A percentile compares a stretch with the other conserved stretches of the same genome.
phyloP scores from a whole-genome alignment of 2,888 invertebrate species.

The Norana najaformis region DNA sequence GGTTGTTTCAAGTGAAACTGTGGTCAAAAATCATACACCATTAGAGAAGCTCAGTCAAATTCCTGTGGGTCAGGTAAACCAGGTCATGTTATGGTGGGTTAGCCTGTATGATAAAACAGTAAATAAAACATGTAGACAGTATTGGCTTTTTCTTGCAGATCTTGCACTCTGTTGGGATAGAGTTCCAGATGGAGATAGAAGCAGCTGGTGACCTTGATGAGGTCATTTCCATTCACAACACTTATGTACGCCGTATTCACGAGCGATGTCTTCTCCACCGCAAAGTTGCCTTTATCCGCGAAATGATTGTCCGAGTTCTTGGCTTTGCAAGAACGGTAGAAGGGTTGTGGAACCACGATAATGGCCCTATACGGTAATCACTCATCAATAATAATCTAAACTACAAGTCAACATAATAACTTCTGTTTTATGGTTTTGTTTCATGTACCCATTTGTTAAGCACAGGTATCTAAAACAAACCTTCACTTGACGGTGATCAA shows the following conservation, averaged over 20 bases:
- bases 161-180: conserved; percentile 57
- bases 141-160: conserved; percentile 49
- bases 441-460: no score
- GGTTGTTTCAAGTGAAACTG: no score
- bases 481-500: no score
- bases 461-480: no score
- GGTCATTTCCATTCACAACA: conserved; percentile 53
- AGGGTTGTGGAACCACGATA: background rate
- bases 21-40: no score
- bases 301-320: conserved; percentile 55
- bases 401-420: no score
- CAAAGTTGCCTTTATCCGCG: conserved; percentile 52
- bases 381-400: background rate
- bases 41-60: no score
- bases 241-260: conserved; percentile 54
- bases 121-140: background rate
- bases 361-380: background rate
- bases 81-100: background rate
- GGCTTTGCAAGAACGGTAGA: conserved; percentile 47
- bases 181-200: conserved; percentile 54
- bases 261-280: conserved; percentile 58
- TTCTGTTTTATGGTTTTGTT: no score
- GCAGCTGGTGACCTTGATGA: conserved; percentile 55
- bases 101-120: background rate
- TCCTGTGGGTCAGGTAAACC: no score